Base-by-base conservation (phyloP, 2,113 vertebrate species). In the Actenoides lindsayi region DNA sequence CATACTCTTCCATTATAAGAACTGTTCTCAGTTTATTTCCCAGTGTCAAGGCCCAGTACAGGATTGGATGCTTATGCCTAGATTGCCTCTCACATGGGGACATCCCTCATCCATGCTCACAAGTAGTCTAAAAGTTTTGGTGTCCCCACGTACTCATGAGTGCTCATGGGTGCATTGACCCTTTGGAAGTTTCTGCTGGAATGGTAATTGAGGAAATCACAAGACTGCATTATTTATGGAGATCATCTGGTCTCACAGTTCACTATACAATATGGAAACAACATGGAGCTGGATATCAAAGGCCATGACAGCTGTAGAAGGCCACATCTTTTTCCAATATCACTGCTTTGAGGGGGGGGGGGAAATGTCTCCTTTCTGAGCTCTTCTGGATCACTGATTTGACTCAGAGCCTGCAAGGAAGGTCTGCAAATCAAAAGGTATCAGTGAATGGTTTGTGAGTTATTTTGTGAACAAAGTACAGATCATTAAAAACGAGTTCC, bases 241-340 rank as follows among this genome's bases (percentile, higher is more conserved):
- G 82, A 94, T 96, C 92, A 93, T 96, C 74, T 96, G 93, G 68
- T 91, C 87, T 94, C 74, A 56, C 78, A 91, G 92, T 89, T 96
- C 84, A 74, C 93, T 87, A 48, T 20, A 63, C 62, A 88, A 82
- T 94, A 96, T 95, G 92, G 69, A 94, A 97, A 97, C 70, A 94
- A 93, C 80, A 75, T 93, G 93, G 59, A 95, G 80, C 67, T 89
- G 83, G 81, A 93, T 94, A 93, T 94, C 86, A 96, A 97, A 97
- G 83, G 89, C 94, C 95, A 85, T 93, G 90, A 91, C 63, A 94
- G 54, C 79, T 93, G 75, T 59, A 81, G 46, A 95, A 44, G 68
- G 68, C 91, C 91, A 95, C 93, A 94, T 92, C 69, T 97, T 97
- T 97, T 96, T 97, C 77, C 65, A 96, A 97, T 94, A 96, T 86